phyloP scores from a whole-genome alignment of 2,888 invertebrate species.

The Sceliomorpha sp. region DNA sequence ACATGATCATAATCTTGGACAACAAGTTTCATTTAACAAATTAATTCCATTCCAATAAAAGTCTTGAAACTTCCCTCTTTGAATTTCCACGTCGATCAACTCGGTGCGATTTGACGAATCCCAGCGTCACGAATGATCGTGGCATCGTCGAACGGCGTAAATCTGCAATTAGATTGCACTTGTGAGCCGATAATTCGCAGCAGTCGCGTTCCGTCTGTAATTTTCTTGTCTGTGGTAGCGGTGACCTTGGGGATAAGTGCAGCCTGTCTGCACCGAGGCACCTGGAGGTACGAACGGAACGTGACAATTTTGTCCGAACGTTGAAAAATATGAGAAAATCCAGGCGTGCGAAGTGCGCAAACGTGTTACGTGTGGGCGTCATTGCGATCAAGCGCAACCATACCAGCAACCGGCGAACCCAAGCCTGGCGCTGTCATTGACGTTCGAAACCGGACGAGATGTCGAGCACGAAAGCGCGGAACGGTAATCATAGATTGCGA shows the following conservation, averaged over 20 bases:
- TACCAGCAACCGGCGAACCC: constrained; percentile 70
- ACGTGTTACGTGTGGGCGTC: constrained; percentile 62
- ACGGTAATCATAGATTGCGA: constrained; percentile 73
- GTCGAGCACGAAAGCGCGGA: constrained; percentile 75
- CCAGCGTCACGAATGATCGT: too few relatives aligned
- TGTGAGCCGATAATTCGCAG: background rate
- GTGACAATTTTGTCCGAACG: constrained; percentile 38
- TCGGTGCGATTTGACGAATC: too few relatives aligned
- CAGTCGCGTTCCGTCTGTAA: background rate
- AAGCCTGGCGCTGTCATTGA: constrained; percentile 28
- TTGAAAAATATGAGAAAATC: constrained; percentile 24
- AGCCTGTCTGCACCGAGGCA: constrained; percentile 5
- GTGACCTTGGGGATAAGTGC: constrained; percentile 20
- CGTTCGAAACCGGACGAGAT: constrained; percentile 54
- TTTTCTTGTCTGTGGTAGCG: constrained; percentile 4
- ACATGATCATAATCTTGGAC: too few relatives aligned
- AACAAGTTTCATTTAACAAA: too few relatives aligned
- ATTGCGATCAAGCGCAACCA: constrained; percentile 69
- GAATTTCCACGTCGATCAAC: background rate
- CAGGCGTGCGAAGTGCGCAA: constrained; percentile 19
- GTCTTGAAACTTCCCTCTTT: too few relatives aligned
- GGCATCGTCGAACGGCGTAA: background rate
- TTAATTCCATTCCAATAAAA: too few relatives aligned
- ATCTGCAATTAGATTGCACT: background rate
- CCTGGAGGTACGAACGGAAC: constrained; percentile 11